Evolutionary conservation across 2,888 invertebrate genomes (phyloP).

Genomic region (Megamerina dolium): DNA sequence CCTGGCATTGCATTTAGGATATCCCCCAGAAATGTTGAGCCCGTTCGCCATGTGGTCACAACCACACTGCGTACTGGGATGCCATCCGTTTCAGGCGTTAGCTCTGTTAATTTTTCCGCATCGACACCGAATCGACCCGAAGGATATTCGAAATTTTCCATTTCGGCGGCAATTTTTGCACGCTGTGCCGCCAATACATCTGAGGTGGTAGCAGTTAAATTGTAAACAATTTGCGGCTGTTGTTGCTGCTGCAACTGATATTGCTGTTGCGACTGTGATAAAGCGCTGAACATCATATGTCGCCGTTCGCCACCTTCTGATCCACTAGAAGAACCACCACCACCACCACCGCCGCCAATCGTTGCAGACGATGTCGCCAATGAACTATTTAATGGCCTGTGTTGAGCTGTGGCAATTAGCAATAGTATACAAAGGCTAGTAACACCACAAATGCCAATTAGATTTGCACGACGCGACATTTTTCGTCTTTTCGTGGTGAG

Average conservation of each 20-base stretch:
- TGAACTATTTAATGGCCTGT: conserved; percentile 27
- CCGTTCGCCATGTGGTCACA: conserved; percentile 85
- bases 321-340: conserved; percentile 10
- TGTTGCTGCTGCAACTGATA: conserved; percentile 7
- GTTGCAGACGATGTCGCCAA: conserved; percentile 23
- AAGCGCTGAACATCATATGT: neutral
- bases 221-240: conserved; percentile 30
- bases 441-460: conserved; percentile 48
- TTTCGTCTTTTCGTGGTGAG: conserved; percentile 37
- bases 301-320: neutral
- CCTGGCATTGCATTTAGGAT: conserved; percentile 77
- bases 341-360: conserved; percentile 18
- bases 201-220: conserved; percentile 51
- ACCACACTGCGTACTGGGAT: conserved; percentile 70
- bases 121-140: conserved; percentile 52
- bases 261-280: conserved; percentile 15
- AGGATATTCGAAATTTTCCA: conserved; percentile 59
- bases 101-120: conserved; percentile 59
- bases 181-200: conserved; percentile 57
- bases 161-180: conserved; percentile 53
- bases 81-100: conserved; percentile 62
- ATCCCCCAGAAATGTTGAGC: conserved; percentile 84
- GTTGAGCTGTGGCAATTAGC: conserved; percentile 49
- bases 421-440: conserved; percentile 48
- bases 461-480: conserved; percentile 48